A percentile compares a stretch with the other conserved stretches of the same genome.
Evolutionary conservation across 2,888 invertebrate genomes (phyloP).

Genomic region (Xanthorhoe spadicearia): DNA sequence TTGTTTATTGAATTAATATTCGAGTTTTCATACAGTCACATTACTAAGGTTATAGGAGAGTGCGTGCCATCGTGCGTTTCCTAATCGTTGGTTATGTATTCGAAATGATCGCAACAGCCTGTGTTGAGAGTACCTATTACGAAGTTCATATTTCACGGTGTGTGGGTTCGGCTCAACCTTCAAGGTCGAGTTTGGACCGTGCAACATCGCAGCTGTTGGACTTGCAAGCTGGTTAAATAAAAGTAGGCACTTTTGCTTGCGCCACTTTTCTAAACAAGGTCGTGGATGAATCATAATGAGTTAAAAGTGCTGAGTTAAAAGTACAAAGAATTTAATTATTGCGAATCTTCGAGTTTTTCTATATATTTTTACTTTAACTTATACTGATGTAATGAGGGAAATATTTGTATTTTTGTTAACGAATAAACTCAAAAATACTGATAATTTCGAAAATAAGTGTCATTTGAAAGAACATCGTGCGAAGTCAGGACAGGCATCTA

Average conservation of each 20-base stretch:
- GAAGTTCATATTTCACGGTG: constrained; percentile 25
- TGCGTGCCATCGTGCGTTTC: constrained; percentile 6
- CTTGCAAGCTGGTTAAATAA: constrained; percentile 27
- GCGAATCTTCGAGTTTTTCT: background rate
- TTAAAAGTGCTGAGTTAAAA: background rate
- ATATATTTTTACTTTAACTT: background rate
- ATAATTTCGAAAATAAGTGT: no score
- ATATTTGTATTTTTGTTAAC: no score
- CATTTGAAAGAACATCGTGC: no score
- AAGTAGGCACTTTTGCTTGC: constrained; percentile 14
- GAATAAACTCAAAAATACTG: no score
- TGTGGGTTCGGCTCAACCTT: constrained; percentile 20
- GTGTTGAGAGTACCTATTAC: constrained; percentile 7
- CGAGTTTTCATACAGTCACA: background rate
- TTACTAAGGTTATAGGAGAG: background rate
- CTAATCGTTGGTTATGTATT: constrained; percentile 11
- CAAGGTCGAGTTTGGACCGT: constrained; percentile 24
- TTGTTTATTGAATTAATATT: no score
- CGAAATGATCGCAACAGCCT: constrained; percentile 19
- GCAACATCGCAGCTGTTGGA: constrained; percentile 14
- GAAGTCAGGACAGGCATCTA: no score
- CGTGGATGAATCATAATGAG: constrained; percentile 1
- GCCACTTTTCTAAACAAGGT: constrained; percentile 14
- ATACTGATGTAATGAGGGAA: no score
- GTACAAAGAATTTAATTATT: background rate